Conservation (phyloP, 2,113 vertebrate genomes). For the Platichthys stellatus region DNA sequence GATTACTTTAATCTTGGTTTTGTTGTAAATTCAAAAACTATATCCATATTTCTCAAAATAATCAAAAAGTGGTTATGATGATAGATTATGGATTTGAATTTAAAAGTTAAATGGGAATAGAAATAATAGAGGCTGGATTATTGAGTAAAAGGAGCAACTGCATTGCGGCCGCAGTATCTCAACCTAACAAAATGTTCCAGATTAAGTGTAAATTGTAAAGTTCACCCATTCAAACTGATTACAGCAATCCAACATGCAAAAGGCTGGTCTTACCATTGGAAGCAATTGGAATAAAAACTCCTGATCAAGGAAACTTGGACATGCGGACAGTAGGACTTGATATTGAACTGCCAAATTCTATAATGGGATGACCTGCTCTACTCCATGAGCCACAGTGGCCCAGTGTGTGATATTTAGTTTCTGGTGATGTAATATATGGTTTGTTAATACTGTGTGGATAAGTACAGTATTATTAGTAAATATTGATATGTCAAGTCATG, state of each 20-base stretch:
- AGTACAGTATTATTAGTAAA: not conserved
- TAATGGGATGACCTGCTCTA: not conserved
- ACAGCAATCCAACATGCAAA: not conserved
- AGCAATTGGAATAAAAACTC: not conserved
- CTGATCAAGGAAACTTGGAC: not conserved
- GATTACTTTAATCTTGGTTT: not conserved
- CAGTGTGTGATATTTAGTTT: not conserved
- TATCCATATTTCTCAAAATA: not conserved
- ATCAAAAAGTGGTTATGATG: not conserved
- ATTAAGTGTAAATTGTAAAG: not conserved
- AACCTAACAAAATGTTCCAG: not conserved
- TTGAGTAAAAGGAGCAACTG: not conserved
- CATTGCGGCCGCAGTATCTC: too few relatives aligned
- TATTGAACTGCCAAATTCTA: not conserved
- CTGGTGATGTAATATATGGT: not conserved
- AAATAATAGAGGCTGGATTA: not conserved
- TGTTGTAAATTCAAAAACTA: not conserved
- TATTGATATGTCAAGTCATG: not conserved
- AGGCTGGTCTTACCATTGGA: not conserved
- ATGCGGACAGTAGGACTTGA: not conserved
- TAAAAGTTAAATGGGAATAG: not conserved
- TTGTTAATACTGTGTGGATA: not conserved
- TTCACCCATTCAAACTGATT: not conserved
- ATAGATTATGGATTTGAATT: not conserved
- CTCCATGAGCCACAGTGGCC: not conserved